A percentile compares a stretch with the other conserved stretches of the same genome.
These are phyloP conservation scores for Aphelocoma coerulescens DNA, from an alignment of 2,113 vertebrate genomes.

Conservation along the genomic window DNA sequence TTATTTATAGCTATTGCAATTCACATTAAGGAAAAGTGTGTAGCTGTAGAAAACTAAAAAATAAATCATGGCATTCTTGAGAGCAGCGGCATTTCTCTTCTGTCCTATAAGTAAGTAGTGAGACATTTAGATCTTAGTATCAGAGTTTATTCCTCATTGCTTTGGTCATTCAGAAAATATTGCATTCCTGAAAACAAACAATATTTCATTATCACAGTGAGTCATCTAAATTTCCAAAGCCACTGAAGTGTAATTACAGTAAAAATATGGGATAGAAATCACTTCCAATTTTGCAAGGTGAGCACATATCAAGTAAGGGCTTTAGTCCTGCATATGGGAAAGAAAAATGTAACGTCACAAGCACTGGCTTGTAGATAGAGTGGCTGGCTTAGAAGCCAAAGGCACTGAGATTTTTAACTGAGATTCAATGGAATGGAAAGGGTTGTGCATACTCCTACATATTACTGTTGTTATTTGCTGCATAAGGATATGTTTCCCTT, in stretches of 20 bases:
- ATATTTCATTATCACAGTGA: neutral
- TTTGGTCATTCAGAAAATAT: neutral
- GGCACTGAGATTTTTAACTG: neutral
- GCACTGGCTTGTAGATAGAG: fast-evolving
- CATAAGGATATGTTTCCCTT: too few species aligned
- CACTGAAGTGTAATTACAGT: neutral
- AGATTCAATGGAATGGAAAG: neutral
- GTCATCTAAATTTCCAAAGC: neutral
- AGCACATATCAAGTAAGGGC: neutral
- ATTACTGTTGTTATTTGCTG: neutral
- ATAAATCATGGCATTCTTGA: neutral
- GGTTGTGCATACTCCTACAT: fast-evolving
- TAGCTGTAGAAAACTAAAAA: neutral
- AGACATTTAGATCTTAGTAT: neutral
- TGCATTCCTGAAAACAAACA: neutral
- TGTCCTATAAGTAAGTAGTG: neutral
- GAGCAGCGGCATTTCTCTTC: neutral
- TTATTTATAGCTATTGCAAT: neutral
- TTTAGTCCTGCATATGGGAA: neutral
- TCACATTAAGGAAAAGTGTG: neutral
- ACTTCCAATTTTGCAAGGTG: neutral
- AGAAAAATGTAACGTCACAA: neutral
- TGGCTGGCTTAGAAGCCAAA: neutral
- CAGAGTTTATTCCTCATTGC: neutral
- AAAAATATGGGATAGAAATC: neutral